Evolutionary conservation across 2,113 vertebrate species (phyloP).

Genomic region (Stictonetta naevosa): DNA sequence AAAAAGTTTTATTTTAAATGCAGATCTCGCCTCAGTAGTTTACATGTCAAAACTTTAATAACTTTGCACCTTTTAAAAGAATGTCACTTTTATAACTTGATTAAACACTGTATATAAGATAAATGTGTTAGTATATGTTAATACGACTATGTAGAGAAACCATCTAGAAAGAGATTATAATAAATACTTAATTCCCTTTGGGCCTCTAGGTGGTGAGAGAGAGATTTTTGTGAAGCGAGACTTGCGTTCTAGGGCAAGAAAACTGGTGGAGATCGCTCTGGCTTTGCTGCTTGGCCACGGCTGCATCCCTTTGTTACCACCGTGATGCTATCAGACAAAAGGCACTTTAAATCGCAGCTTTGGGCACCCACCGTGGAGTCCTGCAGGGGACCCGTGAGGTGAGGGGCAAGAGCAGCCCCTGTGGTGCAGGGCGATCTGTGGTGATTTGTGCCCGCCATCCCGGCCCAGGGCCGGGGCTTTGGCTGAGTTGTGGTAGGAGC

Average conservation of each 20-base stretch:
- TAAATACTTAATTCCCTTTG: slow-evolving; percentile 46
- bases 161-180: slow-evolving; percentile 50
- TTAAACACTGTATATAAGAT: slow-evolving; percentile 72
- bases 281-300: not conserved
- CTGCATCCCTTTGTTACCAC: not conserved
- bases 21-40: slow-evolving; percentile 50
- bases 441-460: no score
- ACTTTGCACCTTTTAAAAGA: slow-evolving; percentile 73
- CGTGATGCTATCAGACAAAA: fast-evolving
- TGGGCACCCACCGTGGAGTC: no score
- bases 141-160: slow-evolving; percentile 33
- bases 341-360: not conserved
- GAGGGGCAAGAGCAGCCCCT: no score
- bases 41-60: slow-evolving; percentile 53
- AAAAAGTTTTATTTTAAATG: slow-evolving; percentile 4
- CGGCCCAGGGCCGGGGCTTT: not conserved
- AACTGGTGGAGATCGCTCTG: not conserved
- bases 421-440: no score
- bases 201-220: slow-evolving; percentile 24
- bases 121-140: slow-evolving; percentile 65
- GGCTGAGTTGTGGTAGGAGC: no score
- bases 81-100: slow-evolving; percentile 71
- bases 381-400: no score
- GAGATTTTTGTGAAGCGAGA: not conserved
- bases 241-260: not conserved